Base-by-base conservation (phyloP, 2,888 invertebrate genomes). In the Tetranychus truncatus region DNA sequence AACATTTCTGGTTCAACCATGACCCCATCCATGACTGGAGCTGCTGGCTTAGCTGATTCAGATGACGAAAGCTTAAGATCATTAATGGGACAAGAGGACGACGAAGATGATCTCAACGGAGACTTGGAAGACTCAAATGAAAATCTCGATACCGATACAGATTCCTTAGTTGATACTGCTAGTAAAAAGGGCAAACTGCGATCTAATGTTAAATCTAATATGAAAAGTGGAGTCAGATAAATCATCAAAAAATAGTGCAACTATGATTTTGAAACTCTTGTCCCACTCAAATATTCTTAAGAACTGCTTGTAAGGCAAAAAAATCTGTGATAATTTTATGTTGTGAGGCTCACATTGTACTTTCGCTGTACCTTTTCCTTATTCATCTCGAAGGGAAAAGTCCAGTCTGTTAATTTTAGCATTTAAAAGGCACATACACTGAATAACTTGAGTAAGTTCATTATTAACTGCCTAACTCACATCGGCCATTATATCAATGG, bases 11-110 rank as follows among this genome's bases (percentile, higher is more conserved):
- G 55, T 15, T 3, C 46, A 1, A 11, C 46, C 8, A 69, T 69
- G 69, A 20, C 69, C 1, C 24, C 55, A 11, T 46, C 46, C 24
- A 73, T 46, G 21, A 24, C 11, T 55, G 21, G 76, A 75, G 34
- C 72, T 74, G 9, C 69, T 18, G 69, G 69, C 7, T 11, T 69
- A 11, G 76, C 80, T n/a, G 82, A 81, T 73, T 81, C 81, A 18
- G 82, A 82, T 76, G 81, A 82, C 73, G 82, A 82, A 76, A 82
- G 81, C 77, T 76, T 82, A 75, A 81, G 81, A 75, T 81, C 81
- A 74, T 77, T 82, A 55, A 81, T 82, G 81, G 81, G 81, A n/a
- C 81, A 81, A 77, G 81, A 82, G 76, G 80, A 81, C 20, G 82
- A 80, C 75, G 81, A 81, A 24, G 79, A 81, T 44, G 79, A 79